phyloP scores from a whole-genome alignment of 2,113 vertebrate genomes.

The rabbit (Oryctolagus cuniculus) region mOryCun1.1 NC_091453.1:28130001-28130500 shows the following conservation, averaged over 20 bases:
- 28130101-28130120: too few species aligned
- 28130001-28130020: too few species aligned
- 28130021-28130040: too few species aligned
- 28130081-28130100: too few species aligned
- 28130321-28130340: constrained; percentile 43
- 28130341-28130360: constrained; percentile 14
- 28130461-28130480: constrained; percentile 27
- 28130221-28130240: not conserved
- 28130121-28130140: too few species aligned
- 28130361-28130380: constrained; percentile 17
- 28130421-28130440: constrained; percentile 1
- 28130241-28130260: constrained; percentile 36
- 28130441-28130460: constrained; percentile 28
- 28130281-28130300: constrained; percentile 61
- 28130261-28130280: constrained; percentile 45
- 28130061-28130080: too few species aligned
- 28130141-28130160: too few species aligned
- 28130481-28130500: not conserved
- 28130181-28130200: constrained; percentile 68
- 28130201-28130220: constrained; percentile 68
- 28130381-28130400: not conserved
- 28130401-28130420: not conserved
- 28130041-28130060: too few species aligned
- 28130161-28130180: not conserved
- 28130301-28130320: constrained; percentile 16